Conservation (phyloP, 1,140 invertebrate species). For the Anagrus nilaparvatae region DNA sequence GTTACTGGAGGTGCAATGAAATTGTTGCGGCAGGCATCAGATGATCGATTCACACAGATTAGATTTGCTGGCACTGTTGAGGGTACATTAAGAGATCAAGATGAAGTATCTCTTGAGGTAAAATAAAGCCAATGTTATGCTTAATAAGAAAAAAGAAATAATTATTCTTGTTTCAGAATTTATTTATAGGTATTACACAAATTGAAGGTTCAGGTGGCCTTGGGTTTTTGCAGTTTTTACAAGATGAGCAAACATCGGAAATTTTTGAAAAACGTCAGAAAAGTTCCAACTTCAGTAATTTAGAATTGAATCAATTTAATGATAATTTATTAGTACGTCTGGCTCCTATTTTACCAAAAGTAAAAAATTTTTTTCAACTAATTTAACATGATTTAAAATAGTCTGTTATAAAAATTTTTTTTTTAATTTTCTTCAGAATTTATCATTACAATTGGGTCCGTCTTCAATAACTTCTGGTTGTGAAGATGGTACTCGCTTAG, state of each 20-base stretch:
- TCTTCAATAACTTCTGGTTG: slow-evolving; percentile 56
- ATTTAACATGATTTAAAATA: not conserved
- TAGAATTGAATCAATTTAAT: slow-evolving; percentile 20
- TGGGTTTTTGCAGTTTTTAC: slow-evolving; percentile 36
- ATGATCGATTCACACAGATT: slow-evolving; percentile 56
- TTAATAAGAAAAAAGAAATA: not conserved
- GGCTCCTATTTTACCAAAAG: slow-evolving; percentile 66
- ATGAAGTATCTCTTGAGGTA: slow-evolving; percentile 68
- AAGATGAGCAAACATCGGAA: too few relatives aligned
- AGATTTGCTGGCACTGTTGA: slow-evolving; percentile 63
- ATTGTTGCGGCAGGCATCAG: slow-evolving; percentile 39
- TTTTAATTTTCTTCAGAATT: slow-evolving; percentile 45
- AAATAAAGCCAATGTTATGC: slow-evolving; percentile 12
- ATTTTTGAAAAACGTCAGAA: too few relatives aligned
- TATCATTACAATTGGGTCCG: slow-evolving; percentile 57
- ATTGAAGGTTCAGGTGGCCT: slow-evolving; percentile 46
- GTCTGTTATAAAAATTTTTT: slow-evolving; percentile 11
- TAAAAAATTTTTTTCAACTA: slow-evolving; percentile 25
- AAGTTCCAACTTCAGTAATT: slow-evolving; percentile 25
- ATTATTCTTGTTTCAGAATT: slow-evolving; percentile 49
- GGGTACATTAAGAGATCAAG: slow-evolving; percentile 62
- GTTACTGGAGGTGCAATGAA: slow-evolving; percentile 47
- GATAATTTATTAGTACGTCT: slow-evolving; percentile 31
- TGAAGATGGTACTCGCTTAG: slow-evolving; percentile 46
- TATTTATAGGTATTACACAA: slow-evolving; percentile 58